phyloP scores from a whole-genome alignment of 2,888 invertebrate genomes.

The Sphaerophoria rueppellii region DNA sequence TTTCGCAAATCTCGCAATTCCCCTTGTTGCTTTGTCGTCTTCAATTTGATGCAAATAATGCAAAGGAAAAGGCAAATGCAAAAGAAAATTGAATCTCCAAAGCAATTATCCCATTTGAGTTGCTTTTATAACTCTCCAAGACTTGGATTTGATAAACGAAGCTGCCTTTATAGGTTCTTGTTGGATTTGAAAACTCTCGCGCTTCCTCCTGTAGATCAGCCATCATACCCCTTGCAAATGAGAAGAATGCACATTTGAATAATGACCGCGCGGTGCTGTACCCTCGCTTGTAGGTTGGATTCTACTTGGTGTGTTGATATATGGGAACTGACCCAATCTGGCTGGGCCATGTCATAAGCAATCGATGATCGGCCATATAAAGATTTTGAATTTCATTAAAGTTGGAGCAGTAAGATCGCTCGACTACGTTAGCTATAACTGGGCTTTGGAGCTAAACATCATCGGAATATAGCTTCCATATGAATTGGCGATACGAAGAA shows the following conservation, averaged over 20 bases:
- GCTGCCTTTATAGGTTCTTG: neutral
- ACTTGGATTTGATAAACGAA: conserved; percentile 63
- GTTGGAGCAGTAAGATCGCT: conserved; percentile 38
- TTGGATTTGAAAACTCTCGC: conserved; percentile 4
- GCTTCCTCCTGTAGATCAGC: neutral
- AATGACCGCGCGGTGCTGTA: conserved; percentile 60
- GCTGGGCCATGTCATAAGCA: conserved; percentile 72
- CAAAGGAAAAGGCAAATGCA: conserved; percentile 11
- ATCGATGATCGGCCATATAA: conserved; percentile 73
- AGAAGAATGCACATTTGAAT: conserved; percentile 68
- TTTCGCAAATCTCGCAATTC: conserved; percentile 34
- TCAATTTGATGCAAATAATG: conserved; percentile 24
- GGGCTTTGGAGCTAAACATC: neutral
- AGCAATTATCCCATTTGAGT: conserved; percentile 72
- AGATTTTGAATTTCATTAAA: conserved; percentile 71
- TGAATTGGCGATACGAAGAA: neutral
- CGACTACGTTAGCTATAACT: conserved; percentile 28
- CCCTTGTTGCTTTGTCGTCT: conserved; percentile 16
- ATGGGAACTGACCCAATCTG: conserved; percentile 74
- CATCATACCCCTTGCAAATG: conserved; percentile 28
- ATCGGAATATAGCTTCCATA: neutral
- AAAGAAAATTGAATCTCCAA: conserved; percentile 20
- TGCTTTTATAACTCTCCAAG: conserved; percentile 56
- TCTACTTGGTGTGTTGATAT: conserved; percentile 48
- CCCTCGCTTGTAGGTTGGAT: conserved; percentile 13